Percentiles rank a stretch among this genome's conserved stretches.
phyloP scores from a whole-genome alignment of 1,140 invertebrate species.

The Neodiprion lecontei region DNA sequence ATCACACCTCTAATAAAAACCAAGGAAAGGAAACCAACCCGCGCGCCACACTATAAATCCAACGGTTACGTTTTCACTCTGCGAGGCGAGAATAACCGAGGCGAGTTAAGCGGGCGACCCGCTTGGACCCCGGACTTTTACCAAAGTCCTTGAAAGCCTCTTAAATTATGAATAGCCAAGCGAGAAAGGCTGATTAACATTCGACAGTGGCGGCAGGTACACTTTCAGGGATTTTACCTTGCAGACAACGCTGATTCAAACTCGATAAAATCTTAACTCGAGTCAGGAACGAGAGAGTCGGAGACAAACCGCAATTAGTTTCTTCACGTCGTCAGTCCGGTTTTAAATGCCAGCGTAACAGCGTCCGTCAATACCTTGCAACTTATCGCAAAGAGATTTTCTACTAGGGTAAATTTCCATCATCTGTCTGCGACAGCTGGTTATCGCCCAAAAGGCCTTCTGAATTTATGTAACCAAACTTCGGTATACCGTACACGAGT shows the following conservation, averaged over 20 bases:
- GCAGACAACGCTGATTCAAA: not conserved
- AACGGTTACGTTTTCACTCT: conserved; percentile 22
- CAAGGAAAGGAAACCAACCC: conserved; percentile 8
- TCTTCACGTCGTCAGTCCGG: no score
- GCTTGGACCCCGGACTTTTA: not conserved
- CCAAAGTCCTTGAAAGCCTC: conserved; percentile 13
- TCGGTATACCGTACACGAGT: no score
- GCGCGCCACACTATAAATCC: conserved; percentile 15
- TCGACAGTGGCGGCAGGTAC: conserved; percentile 8
- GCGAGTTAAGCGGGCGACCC: not conserved
- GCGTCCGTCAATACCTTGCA: no score
- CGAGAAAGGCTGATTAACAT: conserved; percentile 53
- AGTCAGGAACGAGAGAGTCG: not conserved
- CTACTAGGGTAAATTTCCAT: no score
- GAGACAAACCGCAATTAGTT: not conserved
- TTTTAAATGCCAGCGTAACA: no score
- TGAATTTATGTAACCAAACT: no score
- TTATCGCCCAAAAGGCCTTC: no score
- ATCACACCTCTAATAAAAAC: conserved; percentile 18
- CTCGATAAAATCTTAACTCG: not conserved
- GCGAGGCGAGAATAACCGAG: conserved; percentile 39
- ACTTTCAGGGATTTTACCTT: not conserved
- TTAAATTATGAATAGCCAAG: conserved; percentile 34
- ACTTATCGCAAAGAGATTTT: no score
- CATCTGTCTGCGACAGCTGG: no score